A percentile compares a stretch with the other conserved stretches of the same genome.
These are phyloP conservation scores for Drosophila acutilabella DNA, from an alignment of 2,888 invertebrate genomes.

Conservation along the genomic window DNA sequence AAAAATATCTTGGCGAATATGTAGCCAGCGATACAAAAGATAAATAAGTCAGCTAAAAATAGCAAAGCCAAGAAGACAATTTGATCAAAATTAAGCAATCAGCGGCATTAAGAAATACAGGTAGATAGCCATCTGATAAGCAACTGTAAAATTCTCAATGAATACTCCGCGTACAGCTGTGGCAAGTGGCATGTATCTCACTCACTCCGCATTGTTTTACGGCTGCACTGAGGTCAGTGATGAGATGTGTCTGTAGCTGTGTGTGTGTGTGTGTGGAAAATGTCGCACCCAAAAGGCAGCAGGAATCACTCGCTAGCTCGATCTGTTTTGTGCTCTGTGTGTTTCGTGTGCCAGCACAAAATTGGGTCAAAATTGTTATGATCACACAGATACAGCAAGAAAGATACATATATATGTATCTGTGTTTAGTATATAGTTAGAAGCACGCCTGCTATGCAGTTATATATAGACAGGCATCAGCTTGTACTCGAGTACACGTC, in stretches of 20 bases:
- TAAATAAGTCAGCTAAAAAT: constrained; percentile 75
- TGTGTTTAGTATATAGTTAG: constrained; percentile 3
- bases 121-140: not conserved
- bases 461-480: constrained; percentile 55
- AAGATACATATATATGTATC: constrained; percentile 14
- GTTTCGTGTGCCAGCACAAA: constrained; percentile 64
- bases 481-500: constrained; percentile 33
- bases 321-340: constrained; percentile 62
- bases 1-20: constrained; percentile 77
- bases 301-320: constrained; percentile 50
- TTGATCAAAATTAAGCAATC: constrained; percentile 16
- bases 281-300: constrained; percentile 18
- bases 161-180: constrained; percentile 31
- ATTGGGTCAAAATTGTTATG: constrained; percentile 83
- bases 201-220: constrained; percentile 59
- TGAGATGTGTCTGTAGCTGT: constrained; percentile 21
- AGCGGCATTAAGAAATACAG: constrained; percentile 13
- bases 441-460: constrained; percentile 65
- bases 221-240: constrained; percentile 75
- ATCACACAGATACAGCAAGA: constrained; percentile 57
- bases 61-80: constrained; percentile 25
- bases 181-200: constrained; percentile 1
- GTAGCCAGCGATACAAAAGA: constrained; percentile 62
- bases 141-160: not conserved
- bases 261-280: not conserved